Evolutionary conservation across 2,113 vertebrate genomes (phyloP).

Genomic region (Cercocebus atys): DNA sequence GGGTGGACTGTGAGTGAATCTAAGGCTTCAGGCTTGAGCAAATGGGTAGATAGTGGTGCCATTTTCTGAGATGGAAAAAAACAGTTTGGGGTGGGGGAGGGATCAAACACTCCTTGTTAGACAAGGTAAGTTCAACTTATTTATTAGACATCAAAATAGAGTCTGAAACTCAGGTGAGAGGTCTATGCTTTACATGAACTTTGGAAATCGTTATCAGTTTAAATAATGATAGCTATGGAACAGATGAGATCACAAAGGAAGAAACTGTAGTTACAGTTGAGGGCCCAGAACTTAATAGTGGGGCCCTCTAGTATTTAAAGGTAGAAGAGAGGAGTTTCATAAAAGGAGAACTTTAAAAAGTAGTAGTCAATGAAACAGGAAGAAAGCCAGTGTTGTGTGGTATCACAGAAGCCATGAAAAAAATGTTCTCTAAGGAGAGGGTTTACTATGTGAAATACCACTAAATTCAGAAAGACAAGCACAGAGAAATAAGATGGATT

Average conservation of each 20-base stretch:
- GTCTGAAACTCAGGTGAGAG: not conserved
- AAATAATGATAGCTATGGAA: not conserved
- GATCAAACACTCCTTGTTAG: not conserved
- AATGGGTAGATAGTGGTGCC: not conserved
- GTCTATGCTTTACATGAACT: not conserved
- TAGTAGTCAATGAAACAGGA: not conserved
- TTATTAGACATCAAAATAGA: not conserved
- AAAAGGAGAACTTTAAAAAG: not conserved
- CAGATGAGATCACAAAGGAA: not conserved
- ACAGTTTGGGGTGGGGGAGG: not conserved
- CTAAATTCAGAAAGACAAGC: not conserved
- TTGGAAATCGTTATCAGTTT: conserved; percentile 15
- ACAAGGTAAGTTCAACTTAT: not conserved
- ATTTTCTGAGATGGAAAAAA: not conserved
- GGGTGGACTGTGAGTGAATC: not conserved
- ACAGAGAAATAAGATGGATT: not conserved
- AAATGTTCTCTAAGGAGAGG: not conserved
- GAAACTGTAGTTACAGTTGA: not conserved
- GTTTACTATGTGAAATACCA: not conserved
- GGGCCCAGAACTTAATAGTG: not conserved
- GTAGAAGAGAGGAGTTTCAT: not conserved
- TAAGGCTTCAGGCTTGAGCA: not conserved
- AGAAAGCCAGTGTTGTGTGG: not conserved
- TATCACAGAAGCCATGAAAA: not conserved
- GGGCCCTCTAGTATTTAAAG: not conserved